Evolutionary conservation across 2,113 vertebrate genomes (phyloP).

Genomic region (Myotis yumanensis): DNA sequence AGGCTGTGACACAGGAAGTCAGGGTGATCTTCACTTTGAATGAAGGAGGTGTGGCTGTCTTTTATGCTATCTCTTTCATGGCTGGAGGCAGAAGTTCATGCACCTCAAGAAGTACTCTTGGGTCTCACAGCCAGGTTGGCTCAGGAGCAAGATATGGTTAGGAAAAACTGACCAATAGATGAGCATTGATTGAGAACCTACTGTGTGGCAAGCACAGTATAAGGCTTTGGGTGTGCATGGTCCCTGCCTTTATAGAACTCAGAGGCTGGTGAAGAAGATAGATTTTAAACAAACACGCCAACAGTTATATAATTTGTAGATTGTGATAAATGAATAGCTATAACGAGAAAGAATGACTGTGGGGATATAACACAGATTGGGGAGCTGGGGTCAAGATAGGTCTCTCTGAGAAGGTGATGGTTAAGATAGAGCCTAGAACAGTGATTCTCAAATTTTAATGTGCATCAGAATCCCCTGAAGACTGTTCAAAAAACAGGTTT

Average conservation of each 20-base stretch:
- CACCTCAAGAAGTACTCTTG: background rate
- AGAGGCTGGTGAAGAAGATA: background rate
- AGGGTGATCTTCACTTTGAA: background rate
- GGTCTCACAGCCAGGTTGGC: background rate
- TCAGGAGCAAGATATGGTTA: background rate
- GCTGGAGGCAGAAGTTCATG: background rate
- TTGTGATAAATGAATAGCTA: background rate
- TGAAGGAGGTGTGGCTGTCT: background rate
- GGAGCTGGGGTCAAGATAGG: background rate
- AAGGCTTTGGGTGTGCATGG: background rate
- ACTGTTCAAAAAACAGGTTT: background rate
- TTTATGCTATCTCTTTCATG: background rate
- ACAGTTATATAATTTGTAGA: background rate
- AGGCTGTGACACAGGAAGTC: background rate
- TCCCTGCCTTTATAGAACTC: background rate
- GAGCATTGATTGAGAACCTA: background rate
- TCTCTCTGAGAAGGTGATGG: background rate
- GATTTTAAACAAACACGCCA: background rate
- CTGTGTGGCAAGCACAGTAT: background rate
- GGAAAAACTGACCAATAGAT: background rate
- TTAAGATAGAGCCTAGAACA: background rate
- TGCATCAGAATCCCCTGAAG: background rate
- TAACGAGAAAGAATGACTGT: background rate
- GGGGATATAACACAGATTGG: background rate
- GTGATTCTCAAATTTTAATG: background rate